phyloP scores from a whole-genome alignment of 2,888 invertebrate genomes.

The Dynastes maya region DNA sequence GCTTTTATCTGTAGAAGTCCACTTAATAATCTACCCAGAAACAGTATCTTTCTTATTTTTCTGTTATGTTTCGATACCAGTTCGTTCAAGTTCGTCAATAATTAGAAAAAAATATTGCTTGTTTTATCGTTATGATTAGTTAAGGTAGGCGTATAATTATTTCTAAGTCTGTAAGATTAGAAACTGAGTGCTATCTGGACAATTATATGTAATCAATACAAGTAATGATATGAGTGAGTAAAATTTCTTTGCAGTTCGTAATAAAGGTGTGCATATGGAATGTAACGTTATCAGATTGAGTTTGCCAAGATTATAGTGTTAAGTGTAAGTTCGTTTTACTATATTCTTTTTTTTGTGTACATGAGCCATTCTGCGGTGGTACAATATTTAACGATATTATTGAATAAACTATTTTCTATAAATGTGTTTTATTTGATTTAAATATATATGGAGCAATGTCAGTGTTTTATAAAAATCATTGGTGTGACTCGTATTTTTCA shows the following conservation, averaged over 20 bases:
- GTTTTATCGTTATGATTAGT: neutral
- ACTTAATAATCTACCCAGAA: neutral
- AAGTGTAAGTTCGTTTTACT: slow-evolving; percentile 3
- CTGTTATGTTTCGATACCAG: neutral
- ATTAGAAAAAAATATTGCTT: neutral
- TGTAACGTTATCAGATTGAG: too few relatives aligned
- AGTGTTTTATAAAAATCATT: too few relatives aligned
- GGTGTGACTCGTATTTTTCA: too few relatives aligned
- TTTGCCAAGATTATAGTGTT: neutral
- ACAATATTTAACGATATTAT: slow-evolving; percentile 13
- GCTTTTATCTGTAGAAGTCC: slow-evolving; percentile 10
- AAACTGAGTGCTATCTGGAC: too few relatives aligned
- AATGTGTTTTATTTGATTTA: slow-evolving; percentile 8
- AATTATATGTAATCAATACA: too few relatives aligned
- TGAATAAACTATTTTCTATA: slow-evolving; percentile 38
- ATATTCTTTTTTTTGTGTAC: slow-evolving; percentile 14
- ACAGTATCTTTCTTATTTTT: too few relatives aligned
- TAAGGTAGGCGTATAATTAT: neutral
- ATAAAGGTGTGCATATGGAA: too few relatives aligned
- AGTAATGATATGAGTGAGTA: slow-evolving; percentile 3
- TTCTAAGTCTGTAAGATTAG: neutral
- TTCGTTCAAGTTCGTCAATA: neutral
- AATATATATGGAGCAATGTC: too few relatives aligned
- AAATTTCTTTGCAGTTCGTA: neutral
- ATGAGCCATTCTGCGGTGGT: neutral